Percentiles rank a stretch among this genome's conserved stretches.
Conservation (phyloP, 1,140 invertebrate species). For the Orussus abietinus region DNA sequence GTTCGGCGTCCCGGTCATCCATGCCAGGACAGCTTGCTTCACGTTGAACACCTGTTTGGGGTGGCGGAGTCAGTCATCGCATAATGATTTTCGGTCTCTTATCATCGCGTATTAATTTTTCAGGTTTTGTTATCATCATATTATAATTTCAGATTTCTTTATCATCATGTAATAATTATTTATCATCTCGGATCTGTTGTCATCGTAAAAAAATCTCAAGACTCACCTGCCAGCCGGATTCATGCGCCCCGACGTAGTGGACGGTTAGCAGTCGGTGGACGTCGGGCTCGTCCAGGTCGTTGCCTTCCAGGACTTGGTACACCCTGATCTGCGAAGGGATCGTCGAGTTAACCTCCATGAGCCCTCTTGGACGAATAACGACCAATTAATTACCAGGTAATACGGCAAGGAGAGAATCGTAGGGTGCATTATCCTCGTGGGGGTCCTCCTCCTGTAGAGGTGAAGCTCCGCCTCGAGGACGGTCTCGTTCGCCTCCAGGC, state of each 20-base stretch:
- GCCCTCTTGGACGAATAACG: slow-evolving; percentile 4
- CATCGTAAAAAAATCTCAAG: slow-evolving; percentile 9
- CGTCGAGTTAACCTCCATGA: not conserved
- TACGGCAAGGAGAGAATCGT: slow-evolving; percentile 34
- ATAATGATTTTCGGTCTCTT: not conserved
- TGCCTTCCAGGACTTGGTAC: slow-evolving; percentile 56
- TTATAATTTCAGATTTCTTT: too few species aligned
- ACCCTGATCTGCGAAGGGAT: slow-evolving; percentile 50
- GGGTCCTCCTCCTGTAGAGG: slow-evolving; percentile 53
- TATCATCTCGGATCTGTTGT: too few species aligned
- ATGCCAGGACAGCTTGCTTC: slow-evolving; percentile 38
- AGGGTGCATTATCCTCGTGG: slow-evolving; percentile 26
- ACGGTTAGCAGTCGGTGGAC: slow-evolving; percentile 53
- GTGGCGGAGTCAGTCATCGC: too few species aligned
- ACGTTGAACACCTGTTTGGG: slow-evolving; percentile 43
- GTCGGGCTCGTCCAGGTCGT: slow-evolving; percentile 43
- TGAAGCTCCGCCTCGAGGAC: slow-evolving; percentile 61
- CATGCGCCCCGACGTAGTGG: slow-evolving; percentile 53
- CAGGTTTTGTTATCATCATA: too few species aligned
- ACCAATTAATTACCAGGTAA: slow-evolving; percentile 30
- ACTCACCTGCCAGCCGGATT: slow-evolving; percentile 59
- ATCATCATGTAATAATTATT: too few species aligned
- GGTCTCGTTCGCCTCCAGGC: slow-evolving; percentile 51
- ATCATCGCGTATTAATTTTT: too few species aligned
- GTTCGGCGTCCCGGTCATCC: slow-evolving; percentile 34